phyloP scores from a whole-genome alignment of 2,888 invertebrate species.

The Phytoseiulus persimilis region DNA sequence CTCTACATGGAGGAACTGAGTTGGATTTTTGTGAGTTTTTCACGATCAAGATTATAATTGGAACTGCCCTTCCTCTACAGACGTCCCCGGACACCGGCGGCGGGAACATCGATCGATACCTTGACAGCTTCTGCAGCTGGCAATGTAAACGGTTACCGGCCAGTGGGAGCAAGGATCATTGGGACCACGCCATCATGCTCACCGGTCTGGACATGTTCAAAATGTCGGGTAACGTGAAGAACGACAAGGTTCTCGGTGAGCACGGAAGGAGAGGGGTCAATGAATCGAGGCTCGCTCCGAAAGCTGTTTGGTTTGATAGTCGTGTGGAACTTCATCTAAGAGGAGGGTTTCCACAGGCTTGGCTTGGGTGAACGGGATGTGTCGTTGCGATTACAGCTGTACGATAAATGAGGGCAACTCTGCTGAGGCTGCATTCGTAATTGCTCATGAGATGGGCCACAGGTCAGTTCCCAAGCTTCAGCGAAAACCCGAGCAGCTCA shows the following conservation, averaged over 20 bases:
- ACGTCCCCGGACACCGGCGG: conserved; percentile 39
- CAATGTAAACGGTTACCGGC: conserved; percentile 45
- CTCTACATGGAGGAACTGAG: too few species aligned
- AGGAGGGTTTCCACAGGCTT: conserved; percentile 46
- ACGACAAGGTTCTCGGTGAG: conserved; percentile 46
- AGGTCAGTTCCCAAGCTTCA: conserved; percentile 45
- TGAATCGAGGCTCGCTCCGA: not conserved
- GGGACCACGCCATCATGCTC: conserved; percentile 50
- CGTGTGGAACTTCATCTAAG: too few species aligned
- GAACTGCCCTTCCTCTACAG: too few species aligned
- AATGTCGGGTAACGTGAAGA: conserved; percentile 43
- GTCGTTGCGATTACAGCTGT: conserved; percentile 49
- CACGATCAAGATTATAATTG: too few species aligned
- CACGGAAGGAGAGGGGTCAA: not conserved
- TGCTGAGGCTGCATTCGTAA: conserved; percentile 50
- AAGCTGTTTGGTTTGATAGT: not conserved
- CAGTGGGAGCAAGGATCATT: conserved; percentile 45
- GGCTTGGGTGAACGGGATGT: conserved; percentile 51
- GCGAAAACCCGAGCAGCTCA: not conserved
- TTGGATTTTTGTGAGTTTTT: too few species aligned
- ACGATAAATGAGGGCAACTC: conserved; percentile 50
- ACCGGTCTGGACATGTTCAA: conserved; percentile 47
- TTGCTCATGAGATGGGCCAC: conserved; percentile 51
- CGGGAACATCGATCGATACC: conserved; percentile 49
- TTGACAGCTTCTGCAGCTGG: conserved; percentile 50